These are phyloP conservation scores for Adela reaumurella DNA, from an alignment of 2,888 invertebrate genomes.

Conservation along the genomic window DNA sequence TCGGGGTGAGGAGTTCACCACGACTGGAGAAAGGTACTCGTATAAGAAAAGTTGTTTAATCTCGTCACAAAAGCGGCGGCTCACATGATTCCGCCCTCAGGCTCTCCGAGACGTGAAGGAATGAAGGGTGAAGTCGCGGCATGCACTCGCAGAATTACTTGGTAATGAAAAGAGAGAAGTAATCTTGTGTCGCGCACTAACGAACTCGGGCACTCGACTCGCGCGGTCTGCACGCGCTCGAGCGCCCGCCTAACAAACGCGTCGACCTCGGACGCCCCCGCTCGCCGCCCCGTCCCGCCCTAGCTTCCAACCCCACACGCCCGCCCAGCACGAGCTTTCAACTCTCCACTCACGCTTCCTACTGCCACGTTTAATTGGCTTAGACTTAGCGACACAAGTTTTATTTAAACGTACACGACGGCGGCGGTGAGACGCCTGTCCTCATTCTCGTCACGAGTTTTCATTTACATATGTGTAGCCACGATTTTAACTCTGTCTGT, in stretches of 20 bases:
- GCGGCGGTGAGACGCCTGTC: too few relatives aligned
- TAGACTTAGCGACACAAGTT: background rate
- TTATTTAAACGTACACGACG: too few relatives aligned
- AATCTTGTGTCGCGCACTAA: constrained; percentile 10
- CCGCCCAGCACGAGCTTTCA: too few relatives aligned
- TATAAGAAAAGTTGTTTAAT: constrained; percentile 26
- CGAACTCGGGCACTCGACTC: background rate
- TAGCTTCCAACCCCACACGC: too few relatives aligned
- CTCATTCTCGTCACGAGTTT: too few relatives aligned
- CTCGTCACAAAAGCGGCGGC: constrained; percentile 46
- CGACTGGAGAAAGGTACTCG: too few relatives aligned
- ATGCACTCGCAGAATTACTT: constrained; percentile 50
- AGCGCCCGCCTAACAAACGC: too few relatives aligned
- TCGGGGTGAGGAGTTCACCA: too few relatives aligned
- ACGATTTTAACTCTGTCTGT: too few relatives aligned
- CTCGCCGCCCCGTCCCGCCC: too few relatives aligned
- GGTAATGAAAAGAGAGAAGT: constrained; percentile 53
- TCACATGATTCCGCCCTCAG: constrained; percentile 52
- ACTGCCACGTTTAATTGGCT: background rate
- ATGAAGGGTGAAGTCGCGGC: constrained; percentile 49
- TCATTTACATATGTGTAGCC: too few relatives aligned
- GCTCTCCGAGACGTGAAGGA: constrained; percentile 49
- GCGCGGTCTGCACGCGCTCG: background rate
- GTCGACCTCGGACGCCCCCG: too few relatives aligned
- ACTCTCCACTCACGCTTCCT: background rate